These are phyloP conservation scores for Meteorus cinctellus DNA, from an alignment of 2,888 invertebrate species.

Conservation along the genomic window DNA sequence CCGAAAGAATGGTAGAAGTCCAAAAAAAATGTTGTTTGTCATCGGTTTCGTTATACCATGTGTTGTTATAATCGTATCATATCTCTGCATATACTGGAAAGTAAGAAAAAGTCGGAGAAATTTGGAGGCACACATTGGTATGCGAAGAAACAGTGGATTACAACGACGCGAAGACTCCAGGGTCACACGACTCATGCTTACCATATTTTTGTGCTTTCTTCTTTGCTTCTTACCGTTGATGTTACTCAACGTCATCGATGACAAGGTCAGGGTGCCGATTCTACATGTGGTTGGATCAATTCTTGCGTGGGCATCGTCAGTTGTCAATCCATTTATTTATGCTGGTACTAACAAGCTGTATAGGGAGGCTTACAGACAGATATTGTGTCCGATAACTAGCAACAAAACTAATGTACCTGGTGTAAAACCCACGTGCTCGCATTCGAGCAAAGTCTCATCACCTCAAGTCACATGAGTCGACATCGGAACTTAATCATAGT, in stretches of 20 bases:
- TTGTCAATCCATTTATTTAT: conserved; percentile 92
- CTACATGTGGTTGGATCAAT: conserved; percentile 89
- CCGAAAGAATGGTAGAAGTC: conserved; percentile 84
- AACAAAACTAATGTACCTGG: conserved; percentile 53
- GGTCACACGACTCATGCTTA: conserved; percentile 89
- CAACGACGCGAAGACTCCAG: conserved; percentile 84
- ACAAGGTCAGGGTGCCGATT: conserved; percentile 82
- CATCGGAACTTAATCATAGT: neutral
- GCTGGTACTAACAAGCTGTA: conserved; percentile 92
- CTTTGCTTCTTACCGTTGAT: conserved; percentile 91
- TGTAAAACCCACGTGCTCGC: conserved; percentile 62
- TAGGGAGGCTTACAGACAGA: conserved; percentile 72
- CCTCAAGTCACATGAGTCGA: conserved; percentile 58
- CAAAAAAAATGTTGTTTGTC: conserved; percentile 88
- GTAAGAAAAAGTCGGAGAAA: conserved; percentile 84
- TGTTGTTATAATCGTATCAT: conserved; percentile 87
- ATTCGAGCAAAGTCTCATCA: conserved; percentile 68
- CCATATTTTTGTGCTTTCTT: conserved; percentile 90
- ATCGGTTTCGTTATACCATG: conserved; percentile 90
- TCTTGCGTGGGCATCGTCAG: conserved; percentile 92
- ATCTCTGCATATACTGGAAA: conserved; percentile 89
- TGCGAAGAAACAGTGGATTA: conserved; percentile 71
- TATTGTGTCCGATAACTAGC: conserved; percentile 63
- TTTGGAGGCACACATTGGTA: conserved; percentile 81
- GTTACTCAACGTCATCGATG: conserved; percentile 91